Evolutionary conservation across 23 tunicate genomes (phyloP).

Genomic region (Ascidia mentula): DNA sequence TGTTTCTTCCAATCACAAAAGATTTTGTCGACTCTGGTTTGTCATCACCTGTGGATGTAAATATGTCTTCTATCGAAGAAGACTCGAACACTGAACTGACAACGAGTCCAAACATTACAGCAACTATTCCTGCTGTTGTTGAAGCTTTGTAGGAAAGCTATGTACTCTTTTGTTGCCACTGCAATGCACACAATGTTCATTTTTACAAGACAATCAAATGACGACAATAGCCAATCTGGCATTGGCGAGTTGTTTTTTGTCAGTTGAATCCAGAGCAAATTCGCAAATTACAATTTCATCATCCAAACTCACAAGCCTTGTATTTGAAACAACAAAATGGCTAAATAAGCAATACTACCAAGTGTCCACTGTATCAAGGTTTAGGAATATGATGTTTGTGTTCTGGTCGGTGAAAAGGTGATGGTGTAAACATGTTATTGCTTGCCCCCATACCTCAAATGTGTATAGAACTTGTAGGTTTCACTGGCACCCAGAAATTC

Average conservation of each 20-base stretch:
- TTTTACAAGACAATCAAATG: background rate
- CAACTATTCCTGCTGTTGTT: background rate
- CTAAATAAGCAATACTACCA: too few relatives aligned
- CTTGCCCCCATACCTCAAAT: background rate
- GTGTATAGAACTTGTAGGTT: too few relatives aligned
- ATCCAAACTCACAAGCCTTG: too few relatives aligned
- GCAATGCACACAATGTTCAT: constrained; percentile 12
- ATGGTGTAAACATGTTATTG: background rate
- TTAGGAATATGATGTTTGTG: too few relatives aligned
- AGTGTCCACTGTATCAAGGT: too few relatives aligned
- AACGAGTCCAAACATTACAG: too few relatives aligned
- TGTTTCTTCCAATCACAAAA: constrained; percentile 39
- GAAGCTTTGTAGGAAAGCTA: background rate
- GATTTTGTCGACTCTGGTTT: constrained; percentile 21
- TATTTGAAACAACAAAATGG: too few relatives aligned
- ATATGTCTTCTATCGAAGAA: background rate
- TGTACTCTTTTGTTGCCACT: background rate
- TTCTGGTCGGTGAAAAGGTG: too few relatives aligned
- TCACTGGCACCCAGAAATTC: too few relatives aligned
- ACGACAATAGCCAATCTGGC: background rate
- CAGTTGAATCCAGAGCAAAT: too few relatives aligned
- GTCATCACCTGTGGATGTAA: background rate
- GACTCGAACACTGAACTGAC: background rate
- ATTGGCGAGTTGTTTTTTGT: background rate
- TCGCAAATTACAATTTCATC: too few relatives aligned